Evolutionary conservation across 2,797 vertebrate species (phyloP), one percentile per base, ranked within the genome.

Genomic region (Hydrocynus forskahlii): DNA sequence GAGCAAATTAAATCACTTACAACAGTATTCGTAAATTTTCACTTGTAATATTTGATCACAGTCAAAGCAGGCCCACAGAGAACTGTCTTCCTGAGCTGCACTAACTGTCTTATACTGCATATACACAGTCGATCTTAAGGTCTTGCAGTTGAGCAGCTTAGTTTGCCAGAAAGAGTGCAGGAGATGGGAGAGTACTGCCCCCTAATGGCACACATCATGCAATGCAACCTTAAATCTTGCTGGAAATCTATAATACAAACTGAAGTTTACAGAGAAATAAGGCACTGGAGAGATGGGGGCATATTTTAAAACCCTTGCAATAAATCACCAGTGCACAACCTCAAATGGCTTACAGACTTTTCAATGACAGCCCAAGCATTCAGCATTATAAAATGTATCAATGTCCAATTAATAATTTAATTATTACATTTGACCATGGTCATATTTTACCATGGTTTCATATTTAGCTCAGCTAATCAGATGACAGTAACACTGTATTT

Each of bases 141-240:
- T 0, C 23, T 16, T 16, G 60, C 5, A 10, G 12, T 50, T 50
- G 13, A 62, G 9, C 8, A 23, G 21, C 7, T 10, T 62, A 1
- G 60, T 63, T 63, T 63, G 60, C 12, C 23, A 35, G 60, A 1
- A 21, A 12, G 13, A 70, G 45, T 17, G 12, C 12, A 52, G 21
- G 21, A 52, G 21, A 70, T 25, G 50, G 29, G 23, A 19, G 23
- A 52, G 66, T 45, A 40, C 64, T 67, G 66, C 66, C 79, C 29
- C 82, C 52, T 17, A 62, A 73, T 81, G 68, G 76, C 55, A 50
- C 0, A 54, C 52, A 66, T 25, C 16, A n/a, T 19, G 52, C 21
- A 57, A 17, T n/a, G 7, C 52, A 29, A 4, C n/a, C n/a, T 75
- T 66, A 35, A 64, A 66, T 54, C 10, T 54, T 17, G 10, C 7